A percentile compares a stretch with the other conserved stretches of the same genome.
Conservation (phyloP, 2,113 vertebrate species). For the Pyxicephalus adspersus region DNA sequence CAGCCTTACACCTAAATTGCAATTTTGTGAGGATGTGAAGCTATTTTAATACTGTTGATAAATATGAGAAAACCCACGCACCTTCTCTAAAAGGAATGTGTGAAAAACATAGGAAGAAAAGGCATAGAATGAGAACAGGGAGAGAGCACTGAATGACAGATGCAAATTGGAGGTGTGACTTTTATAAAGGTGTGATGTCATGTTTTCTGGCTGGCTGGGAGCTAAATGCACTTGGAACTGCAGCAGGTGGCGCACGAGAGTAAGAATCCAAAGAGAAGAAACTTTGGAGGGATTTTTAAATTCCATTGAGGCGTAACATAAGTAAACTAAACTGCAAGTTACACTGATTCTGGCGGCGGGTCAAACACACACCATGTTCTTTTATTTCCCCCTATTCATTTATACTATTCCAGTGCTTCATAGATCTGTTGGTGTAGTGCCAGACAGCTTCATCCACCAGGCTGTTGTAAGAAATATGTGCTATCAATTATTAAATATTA, state of each 20-base stretch:
- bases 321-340: background rate
- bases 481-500: no score
- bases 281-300: conserved; percentile 32
- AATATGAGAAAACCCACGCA: conserved; percentile 29
- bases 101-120: conserved; percentile 19
- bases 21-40: conserved; percentile 24
- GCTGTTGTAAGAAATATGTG: no score
- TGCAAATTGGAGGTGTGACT: conserved; percentile 23
- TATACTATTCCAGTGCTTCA: no score
- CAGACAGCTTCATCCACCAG: no score
- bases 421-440: no score
- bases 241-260: conserved; percentile 40
- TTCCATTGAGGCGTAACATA: background rate
- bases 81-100: conserved; percentile 16
- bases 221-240: background rate
- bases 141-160: conserved; percentile 18
- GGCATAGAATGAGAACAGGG: background rate
- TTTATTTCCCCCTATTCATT: no score
- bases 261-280: background rate
- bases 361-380: background rate
- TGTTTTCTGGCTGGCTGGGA: background rate
- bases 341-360: background rate
- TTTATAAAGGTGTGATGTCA: conserved; percentile 36
- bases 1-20: conserved; percentile 23
- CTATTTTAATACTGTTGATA: conserved; percentile 33